A percentile compares a stretch with the other conserved stretches of the same genome.
phyloP scores from a whole-genome alignment of 2,888 invertebrate species.

The Drosophila emarginata region DNA sequence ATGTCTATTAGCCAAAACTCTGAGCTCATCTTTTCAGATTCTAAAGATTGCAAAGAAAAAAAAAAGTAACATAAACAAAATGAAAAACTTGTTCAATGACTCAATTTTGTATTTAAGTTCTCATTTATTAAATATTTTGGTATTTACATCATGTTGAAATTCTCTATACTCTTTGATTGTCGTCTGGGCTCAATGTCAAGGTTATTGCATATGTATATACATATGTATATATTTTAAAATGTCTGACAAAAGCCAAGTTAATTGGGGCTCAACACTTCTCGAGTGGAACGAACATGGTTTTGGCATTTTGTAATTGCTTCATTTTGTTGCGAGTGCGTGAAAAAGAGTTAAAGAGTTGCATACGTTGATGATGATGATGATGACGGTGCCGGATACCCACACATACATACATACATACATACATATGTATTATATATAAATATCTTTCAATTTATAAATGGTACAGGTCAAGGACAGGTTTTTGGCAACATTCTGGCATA shows the following conservation, averaged over 20 bases:
- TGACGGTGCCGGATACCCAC: too few species aligned
- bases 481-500: not conserved
- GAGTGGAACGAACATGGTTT: constrained; percentile 60
- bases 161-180: constrained; percentile 48
- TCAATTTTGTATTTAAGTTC: constrained; percentile 46
- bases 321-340: constrained; percentile 37
- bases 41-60: constrained; percentile 43
- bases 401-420: constrained; percentile 8
- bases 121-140: constrained; percentile 13
- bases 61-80: constrained; percentile 24
- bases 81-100: constrained; percentile 38
- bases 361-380: too few species aligned
- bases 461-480: not conserved
- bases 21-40: constrained; percentile 62
- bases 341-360: constrained; percentile 14
- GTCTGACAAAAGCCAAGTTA: constrained; percentile 46
- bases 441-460: too few species aligned
- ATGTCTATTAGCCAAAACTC: constrained; percentile 53
- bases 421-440: not conserved
- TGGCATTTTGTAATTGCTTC: constrained; percentile 68
- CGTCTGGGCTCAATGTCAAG: constrained; percentile 63
- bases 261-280: constrained; percentile 63
- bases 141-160: constrained; percentile 54
- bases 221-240: constrained; percentile 30
- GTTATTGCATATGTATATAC: constrained; percentile 49